These are phyloP conservation scores for Onychorhynchus coronatus DNA, from an alignment of 2,113 vertebrate species.

Conservation along the genomic window DNA sequence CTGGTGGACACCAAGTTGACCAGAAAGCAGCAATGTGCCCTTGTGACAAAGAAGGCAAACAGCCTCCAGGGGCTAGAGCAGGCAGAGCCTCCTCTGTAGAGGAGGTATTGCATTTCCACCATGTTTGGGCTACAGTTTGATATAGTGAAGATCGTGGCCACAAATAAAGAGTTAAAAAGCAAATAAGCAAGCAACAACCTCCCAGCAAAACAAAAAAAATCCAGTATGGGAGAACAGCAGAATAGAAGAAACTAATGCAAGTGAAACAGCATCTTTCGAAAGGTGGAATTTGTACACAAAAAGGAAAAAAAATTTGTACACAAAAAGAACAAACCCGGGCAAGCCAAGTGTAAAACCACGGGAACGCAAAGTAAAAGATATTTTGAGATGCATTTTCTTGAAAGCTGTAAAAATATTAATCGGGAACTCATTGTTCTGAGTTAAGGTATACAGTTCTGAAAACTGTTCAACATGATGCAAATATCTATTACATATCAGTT, in stretches of 20 bases:
- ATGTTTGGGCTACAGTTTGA: neutral
- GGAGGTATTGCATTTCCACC: neutral
- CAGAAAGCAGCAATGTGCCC: neutral
- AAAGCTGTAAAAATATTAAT: neutral
- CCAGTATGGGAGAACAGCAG: neutral
- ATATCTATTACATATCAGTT: neutral
- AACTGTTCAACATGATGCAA: neutral
- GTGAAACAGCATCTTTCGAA: neutral
- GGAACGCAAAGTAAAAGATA: neutral
- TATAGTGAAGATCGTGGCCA: neutral
- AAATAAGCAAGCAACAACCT: neutral
- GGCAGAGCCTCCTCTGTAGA: accelerated
- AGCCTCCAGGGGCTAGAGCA: neutral
- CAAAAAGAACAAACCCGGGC: neutral
- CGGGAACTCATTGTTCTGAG: neutral
- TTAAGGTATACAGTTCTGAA: neutral
- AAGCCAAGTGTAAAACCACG: neutral
- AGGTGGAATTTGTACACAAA: neutral
- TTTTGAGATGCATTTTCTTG: neutral
- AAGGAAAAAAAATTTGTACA: neutral
- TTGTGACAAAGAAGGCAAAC: neutral
- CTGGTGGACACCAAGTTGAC: neutral
- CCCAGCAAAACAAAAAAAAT: neutral
- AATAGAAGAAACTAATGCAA: neutral
- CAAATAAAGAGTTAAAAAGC: neutral